Base-by-base conservation (phyloP, 2,888 invertebrate species). In the Cheilosia variabilis region DNA sequence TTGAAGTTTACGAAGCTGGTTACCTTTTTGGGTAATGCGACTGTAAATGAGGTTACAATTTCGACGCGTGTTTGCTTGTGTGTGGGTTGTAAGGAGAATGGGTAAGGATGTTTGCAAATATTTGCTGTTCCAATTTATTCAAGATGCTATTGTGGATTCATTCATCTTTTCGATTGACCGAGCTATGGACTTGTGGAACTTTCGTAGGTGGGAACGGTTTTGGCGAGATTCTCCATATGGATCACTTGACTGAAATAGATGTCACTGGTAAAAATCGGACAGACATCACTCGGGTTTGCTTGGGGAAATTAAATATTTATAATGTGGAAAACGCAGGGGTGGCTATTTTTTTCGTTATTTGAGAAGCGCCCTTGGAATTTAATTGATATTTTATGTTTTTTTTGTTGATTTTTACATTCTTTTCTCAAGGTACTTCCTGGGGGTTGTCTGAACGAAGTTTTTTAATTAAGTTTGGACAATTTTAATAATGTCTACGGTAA, bases 1-100 rank as follows among this genome's bases (percentile, higher is more conserved):
- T 57, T 58, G 53, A 10, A 71, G 50, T 78, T 71, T 45, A 53
- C 7, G 53, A 71, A 78, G 50, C 37, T 65, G 52, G 60, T 55
- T 55, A 41, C 55, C 62, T 68, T 80, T 34, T 79, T 31, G 50
- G 79, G 69, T 37, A 31, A 41, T 37, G 43, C n/a, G 37, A 34
- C 27, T 41, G 34, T 19, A 43, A 65, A 58, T 58, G 60, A 52
- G 60, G 60, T 57, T 66, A 73, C 55, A 53, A 60, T 19, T 62
- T 13, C 2, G 13, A 27, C n/a, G n/a, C 17, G 13, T 52, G 52
- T 24, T 4, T 52, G 4, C 15, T 6, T 24, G 10, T 22, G 22
- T 22, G 50, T 50, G 50, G 1, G 50, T 13, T 15, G 24, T 50
- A 19, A 3, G 50, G 50, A 4, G 15, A 10, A 50, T 22, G 10